Evolutionary conservation across 2,888 invertebrate species (phyloP).

Genomic region (Limnephilus rhombicus): DNA sequence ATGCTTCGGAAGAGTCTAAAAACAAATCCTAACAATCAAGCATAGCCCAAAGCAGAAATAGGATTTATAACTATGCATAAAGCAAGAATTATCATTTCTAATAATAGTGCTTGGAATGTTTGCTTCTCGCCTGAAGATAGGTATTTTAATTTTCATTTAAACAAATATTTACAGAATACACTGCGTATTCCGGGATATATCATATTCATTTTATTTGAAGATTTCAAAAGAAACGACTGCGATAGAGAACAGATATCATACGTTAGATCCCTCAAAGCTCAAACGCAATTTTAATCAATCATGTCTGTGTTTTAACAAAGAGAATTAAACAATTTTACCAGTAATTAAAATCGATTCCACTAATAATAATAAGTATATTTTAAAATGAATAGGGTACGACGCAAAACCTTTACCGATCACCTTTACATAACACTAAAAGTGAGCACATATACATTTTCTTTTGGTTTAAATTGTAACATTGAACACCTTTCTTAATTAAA

Average conservation of each 20-base stretch:
- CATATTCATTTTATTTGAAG: constrained; percentile 15
- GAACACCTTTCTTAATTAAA: not conserved
- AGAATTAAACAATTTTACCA: not conserved
- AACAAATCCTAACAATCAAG: not conserved
- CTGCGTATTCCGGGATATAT: constrained; percentile 33
- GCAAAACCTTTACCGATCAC: not conserved
- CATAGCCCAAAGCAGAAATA: not conserved
- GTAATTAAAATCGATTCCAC: not conserved
- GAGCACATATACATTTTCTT: not conserved
- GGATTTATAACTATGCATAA: not conserved
- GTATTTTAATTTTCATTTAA: constrained; percentile 23
- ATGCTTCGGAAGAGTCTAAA: not conserved
- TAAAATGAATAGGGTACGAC: not conserved
- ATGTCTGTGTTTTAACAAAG: not conserved
- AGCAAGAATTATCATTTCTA: constrained; percentile 7
- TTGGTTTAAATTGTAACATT: not conserved
- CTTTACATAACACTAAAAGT: not conserved
- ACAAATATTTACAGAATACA: constrained; percentile 39
- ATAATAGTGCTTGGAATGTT: constrained; percentile 31
- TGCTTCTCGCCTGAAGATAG: constrained; percentile 2
- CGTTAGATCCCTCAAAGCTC: not conserved
- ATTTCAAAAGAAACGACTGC: constrained; percentile 27
- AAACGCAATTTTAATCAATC: not conserved
- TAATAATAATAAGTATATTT: not conserved
- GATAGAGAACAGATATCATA: constrained; percentile 35